These are phyloP conservation scores for Timandra comae DNA, from an alignment of 2,888 invertebrate species.

Conservation along the genomic window DNA sequence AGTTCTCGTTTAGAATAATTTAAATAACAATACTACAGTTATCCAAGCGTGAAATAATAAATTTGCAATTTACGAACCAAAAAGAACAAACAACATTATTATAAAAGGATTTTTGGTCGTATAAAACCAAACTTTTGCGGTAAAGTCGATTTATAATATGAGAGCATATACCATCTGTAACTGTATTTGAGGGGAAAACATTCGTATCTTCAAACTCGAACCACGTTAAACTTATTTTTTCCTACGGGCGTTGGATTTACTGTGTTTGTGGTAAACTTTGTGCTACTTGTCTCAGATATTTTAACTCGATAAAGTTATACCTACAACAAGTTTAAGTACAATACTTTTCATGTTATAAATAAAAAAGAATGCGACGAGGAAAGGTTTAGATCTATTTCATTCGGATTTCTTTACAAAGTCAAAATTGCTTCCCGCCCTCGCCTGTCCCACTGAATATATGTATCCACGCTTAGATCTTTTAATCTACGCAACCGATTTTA, in stretches of 20 bases:
- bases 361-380: slow-evolving; percentile 1
- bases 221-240: slow-evolving; percentile 21
- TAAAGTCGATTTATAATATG: slow-evolving; percentile 12
- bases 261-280: slow-evolving; percentile 14
- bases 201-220: slow-evolving; percentile 19
- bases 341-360: slow-evolving; percentile 11
- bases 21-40: slow-evolving; percentile 1
- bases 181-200: slow-evolving; percentile 17
- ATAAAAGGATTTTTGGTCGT: slow-evolving; percentile 1
- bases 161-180: slow-evolving; percentile 13
- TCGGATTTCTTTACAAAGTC: no score
- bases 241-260: slow-evolving; percentile 17
- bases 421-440: no score
- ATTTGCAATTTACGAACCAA: slow-evolving; percentile 9
- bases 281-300: slow-evolving; percentile 23
- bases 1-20: not conserved
- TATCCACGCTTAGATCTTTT: no score
- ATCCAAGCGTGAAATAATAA: slow-evolving; percentile 5
- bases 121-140: slow-evolving; percentile 5
- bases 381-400: no score
- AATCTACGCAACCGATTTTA: no score
- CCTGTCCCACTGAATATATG: no score
- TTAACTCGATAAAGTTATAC: slow-evolving; percentile 21
- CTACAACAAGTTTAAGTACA: slow-evolving; percentile 16
- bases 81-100: slow-evolving; percentile 1